Evolutionary conservation across 2,113 vertebrate genomes (phyloP), one percentile per base, ranked within the genome.

Genomic region (Urocynchramus pylzowi): DNA sequence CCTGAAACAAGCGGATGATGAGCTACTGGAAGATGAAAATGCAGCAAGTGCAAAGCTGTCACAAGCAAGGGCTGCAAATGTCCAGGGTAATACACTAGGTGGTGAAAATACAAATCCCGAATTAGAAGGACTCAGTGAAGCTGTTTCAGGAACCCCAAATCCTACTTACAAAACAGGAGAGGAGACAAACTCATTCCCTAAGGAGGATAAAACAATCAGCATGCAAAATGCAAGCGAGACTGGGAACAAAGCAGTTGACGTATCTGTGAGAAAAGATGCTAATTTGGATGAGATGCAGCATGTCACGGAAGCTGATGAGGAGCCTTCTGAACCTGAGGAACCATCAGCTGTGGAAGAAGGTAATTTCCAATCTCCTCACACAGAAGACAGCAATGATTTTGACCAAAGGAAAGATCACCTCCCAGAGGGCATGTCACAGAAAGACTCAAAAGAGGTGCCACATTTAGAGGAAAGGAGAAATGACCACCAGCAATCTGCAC

Each of bases 21-120:
- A 98, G 59, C 96, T 99, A 5, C 96, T 99, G 61, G 99, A 99
- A 95, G 99, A 99, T 97, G 99, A 99, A 97, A 99, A 99, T 50
- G 99, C 99, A 57, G 39, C 71, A 6, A 98, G 95, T 41, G 98
- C 98, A 69, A 93, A 91, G 61, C 81, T 83, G 47, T 96, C 93
- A 6, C 92, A 95, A 93, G 96, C 77, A 67, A 67, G 28, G 33
- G 30, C 37, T 78, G 79, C 52, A 19, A 73, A 65, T 31, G 4
- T 26, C 37, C 89, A 78, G 23, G 42, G 39, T 41, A 28, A 59
- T 47, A 64, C 1, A 10, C 24, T 65, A 33, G 56, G 41, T 50
- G 22, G 9, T 79, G 82, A 59, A 90, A 91, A 83, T 47, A n/a
- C 31, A 79, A 75, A 67, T 41, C 24, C 54, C 42, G 83, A 61